Evolutionary conservation across 2,113 vertebrate genomes (phyloP).

Genomic region (Malurus melanocephalus): DNA sequence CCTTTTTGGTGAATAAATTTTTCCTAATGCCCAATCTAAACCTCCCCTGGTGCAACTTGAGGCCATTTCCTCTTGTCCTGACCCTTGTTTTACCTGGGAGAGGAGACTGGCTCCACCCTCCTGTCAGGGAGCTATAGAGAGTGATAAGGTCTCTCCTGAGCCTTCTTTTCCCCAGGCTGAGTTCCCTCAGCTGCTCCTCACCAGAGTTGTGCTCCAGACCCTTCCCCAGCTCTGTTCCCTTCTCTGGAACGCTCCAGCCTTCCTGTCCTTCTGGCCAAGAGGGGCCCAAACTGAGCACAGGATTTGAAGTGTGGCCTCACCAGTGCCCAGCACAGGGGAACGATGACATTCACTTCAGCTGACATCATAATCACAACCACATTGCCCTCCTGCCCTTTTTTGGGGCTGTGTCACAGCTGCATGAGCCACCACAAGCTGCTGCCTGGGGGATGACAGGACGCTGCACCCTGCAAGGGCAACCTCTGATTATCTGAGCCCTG

Average conservation of each 20-base stretch:
- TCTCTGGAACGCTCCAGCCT: accelerated
- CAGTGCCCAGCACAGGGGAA: background rate
- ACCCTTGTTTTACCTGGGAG: background rate
- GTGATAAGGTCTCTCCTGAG: accelerated
- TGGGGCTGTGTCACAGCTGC: background rate
- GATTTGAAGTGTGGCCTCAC: background rate
- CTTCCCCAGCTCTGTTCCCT: background rate
- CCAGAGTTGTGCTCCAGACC: background rate
- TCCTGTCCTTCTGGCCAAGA: background rate
- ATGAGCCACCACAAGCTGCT: background rate
- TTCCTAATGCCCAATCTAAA: background rate
- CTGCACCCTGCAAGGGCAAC: background rate
- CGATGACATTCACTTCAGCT: background rate
- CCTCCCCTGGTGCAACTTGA: background rate
- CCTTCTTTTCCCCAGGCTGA: background rate
- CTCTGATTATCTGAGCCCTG: background rate
- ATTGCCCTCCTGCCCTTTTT: background rate
- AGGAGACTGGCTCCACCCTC: background rate
- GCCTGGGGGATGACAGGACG: background rate
- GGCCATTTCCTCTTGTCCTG: background rate
- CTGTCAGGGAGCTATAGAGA: background rate
- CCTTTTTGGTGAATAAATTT: background rate
- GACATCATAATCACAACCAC: background rate
- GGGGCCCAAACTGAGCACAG: background rate
- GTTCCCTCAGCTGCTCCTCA: background rate